Base-by-base conservation (phyloP, 1,140 invertebrate genomes). In the Apocrypta bakeri region DNA sequence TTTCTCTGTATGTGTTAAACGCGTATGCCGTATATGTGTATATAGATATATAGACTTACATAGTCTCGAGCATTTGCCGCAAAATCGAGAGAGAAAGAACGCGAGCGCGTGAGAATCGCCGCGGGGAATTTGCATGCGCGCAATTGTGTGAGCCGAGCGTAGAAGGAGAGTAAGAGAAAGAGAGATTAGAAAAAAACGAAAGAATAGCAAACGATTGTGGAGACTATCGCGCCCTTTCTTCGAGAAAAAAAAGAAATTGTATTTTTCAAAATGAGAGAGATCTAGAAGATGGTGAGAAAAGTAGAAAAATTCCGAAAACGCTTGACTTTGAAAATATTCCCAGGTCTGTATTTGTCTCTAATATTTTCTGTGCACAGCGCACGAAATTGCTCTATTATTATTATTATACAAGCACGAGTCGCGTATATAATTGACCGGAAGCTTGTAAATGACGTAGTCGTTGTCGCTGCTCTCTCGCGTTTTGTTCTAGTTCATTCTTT, bases 81-180 rank as follows among this genome's bases (percentile, higher is more conserved):
- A 72, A 79, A 72, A 79, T 37, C 21, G 33, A 48, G 42, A 0
- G 66, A 74, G 72, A 75, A 61, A 11, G 73, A 63, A 42, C 33
- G 29, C 12, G 71, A 74, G 61, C 80, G 37, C 73, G 69, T 76
- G 78, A 80, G 68, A 80, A 72, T 61, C 78, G 48, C 29, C 69
- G 11, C 48, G 48, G 78, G 42, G 79, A 73, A 81, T 81, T 61
- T 9, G 61, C 79, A 66, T 72, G 31, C n/a, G 78, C 21, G 68
- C 77, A 79, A 79, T 79, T 71, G 77, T 79, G 9, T 1, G 76
- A 78, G 42, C 42, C 48, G 48, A 56, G 48, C 14, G 48, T 17
- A 14, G 48, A 14, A 56, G 21, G 17, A 27, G 40, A 74, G 48
- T 12, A 17, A 75, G 56, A 66, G 73, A 33, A 29, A 31, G 72